These are phyloP conservation scores for Coleophora flavipennella DNA, from an alignment of 2,888 invertebrate genomes.

Conservation along the genomic window DNA sequence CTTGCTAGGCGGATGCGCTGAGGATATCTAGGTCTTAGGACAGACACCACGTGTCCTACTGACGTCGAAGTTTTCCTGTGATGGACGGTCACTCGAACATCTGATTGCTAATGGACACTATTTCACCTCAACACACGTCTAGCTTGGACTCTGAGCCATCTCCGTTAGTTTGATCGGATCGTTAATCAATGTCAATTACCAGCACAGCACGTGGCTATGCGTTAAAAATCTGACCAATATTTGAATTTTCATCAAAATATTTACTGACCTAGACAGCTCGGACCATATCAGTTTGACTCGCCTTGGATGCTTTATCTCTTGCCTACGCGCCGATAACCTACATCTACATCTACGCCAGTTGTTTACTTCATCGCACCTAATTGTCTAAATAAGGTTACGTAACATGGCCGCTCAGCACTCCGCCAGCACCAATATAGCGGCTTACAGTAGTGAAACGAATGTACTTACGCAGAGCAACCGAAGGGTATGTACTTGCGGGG, in stretches of 20 bases:
- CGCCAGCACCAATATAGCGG: too few species aligned
- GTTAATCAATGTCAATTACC: too few species aligned
- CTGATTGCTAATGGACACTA: too few species aligned
- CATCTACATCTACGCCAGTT: slow-evolving; percentile 33
- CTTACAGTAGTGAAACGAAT: too few species aligned
- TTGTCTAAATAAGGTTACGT: slow-evolving; percentile 47
- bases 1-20: slow-evolving; percentile 28
- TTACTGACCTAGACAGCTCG: slow-evolving; percentile 16
- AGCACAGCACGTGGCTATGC: slow-evolving; percentile 16
- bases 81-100: too few species aligned
- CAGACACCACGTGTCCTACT: slow-evolving; percentile 42
- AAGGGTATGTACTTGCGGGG: too few species aligned
- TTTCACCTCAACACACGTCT: slow-evolving; percentile 7
- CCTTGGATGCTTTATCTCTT: slow-evolving; percentile 20
- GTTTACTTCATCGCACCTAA: slow-evolving; percentile 45
- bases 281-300: slow-evolving; percentile 25
- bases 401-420: slow-evolving; percentile 20
- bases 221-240: slow-evolving; percentile 21
- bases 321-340: slow-evolving; percentile 44
- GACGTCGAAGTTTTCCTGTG: slow-evolving; percentile 36
- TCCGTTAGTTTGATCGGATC: too few species aligned
- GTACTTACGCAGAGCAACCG: too few species aligned
- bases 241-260: slow-evolving; percentile 27
- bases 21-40: slow-evolving; percentile 43
- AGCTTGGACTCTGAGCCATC: not conserved